Evolutionary conservation across 92 coral and sea anemone genomes (phyloP), one percentile per base, ranked within the genome.

Genomic region (Meandrina meandrites): DNA sequence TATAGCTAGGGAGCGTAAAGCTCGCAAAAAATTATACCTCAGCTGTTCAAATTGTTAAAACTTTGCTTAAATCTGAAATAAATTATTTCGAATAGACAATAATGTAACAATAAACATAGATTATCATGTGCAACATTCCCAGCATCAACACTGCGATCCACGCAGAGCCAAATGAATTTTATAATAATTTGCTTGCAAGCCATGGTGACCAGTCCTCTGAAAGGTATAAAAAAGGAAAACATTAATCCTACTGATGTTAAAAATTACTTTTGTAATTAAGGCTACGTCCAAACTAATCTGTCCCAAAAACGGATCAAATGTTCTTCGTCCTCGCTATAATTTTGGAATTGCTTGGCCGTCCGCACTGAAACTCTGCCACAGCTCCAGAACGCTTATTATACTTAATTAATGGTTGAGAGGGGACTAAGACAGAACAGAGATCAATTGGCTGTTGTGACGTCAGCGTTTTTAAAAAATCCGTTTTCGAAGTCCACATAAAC

Each of bases 71-170:
- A n/a, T 57, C 66, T 58, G 67, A 28, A 58, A 5, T 58, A 19
- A 21, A 58, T 58, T 4, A 21, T 22, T 58, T 58, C 28, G 21
- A 21, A 21, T 58, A 21, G 27, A 22, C 21, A 6, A 58, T 19
- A 4, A 21, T 22, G 67, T 48, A 48, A 48, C 14, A 40, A 12
- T 48, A 58, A 58, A 28, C 68, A 24, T 24, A 8, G 7, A 60
- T 24, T 60, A 60, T 60, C 27, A 0, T 6, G 68, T 9, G 14
- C 68, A 24, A 14, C 28, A 21, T 60, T 21, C 1, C 47, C 28
- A 21, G 78, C 78, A 72, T 72, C 76, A 72, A 72, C 76, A 5
- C 78, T 73, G 50, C 78, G 78, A 35, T 73, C 78, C 28, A 34
- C 78, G 48, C 78, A 37, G 76, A 36, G 76, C 31, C 34, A n/a